Conservation (phyloP, 2,797 vertebrate genomes). For the Thalassophryne amazonica region DNA sequence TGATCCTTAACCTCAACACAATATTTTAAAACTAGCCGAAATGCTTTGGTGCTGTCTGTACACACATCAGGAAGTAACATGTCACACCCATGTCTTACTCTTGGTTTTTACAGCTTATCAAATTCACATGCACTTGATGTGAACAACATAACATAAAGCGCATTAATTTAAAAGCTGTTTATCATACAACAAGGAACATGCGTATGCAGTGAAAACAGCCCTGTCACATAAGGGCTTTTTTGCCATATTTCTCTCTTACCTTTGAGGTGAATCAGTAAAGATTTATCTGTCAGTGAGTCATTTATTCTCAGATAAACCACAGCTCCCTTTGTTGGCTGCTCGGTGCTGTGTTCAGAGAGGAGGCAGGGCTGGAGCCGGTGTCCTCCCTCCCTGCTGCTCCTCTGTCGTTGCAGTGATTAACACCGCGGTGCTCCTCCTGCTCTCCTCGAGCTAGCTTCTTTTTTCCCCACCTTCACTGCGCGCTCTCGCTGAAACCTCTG, state of each 20-base stretch:
- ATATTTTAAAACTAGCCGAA: background rate
- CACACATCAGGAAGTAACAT: constrained; percentile 34
- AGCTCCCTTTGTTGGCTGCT: constrained; percentile 63
- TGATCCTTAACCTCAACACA: background rate
- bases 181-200: no score
- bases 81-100: constrained; percentile 69
- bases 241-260: constrained; percentile 41
- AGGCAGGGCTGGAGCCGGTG: constrained; percentile 67
- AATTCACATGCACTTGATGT: constrained; percentile 1
- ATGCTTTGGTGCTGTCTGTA: constrained; percentile 16
- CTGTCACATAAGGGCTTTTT: background rate
- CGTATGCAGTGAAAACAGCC: no score
- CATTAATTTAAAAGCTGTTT: background rate
- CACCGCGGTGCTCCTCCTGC: constrained; percentile 28
- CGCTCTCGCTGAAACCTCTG: background rate
- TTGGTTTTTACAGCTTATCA: background rate
- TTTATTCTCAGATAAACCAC: constrained; percentile 39
- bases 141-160: background rate
- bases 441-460: constrained; percentile 26
- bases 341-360: constrained; percentile 34
- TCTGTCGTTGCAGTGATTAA: constrained; percentile 66
- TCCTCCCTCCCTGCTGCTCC: constrained; percentile 42
- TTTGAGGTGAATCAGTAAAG: constrained; percentile 31
- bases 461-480: no score
- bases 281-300: constrained; percentile 23